Conservation (phyloP, 2,113 vertebrate genomes). For the Hemibagrus wyckioides region DNA sequence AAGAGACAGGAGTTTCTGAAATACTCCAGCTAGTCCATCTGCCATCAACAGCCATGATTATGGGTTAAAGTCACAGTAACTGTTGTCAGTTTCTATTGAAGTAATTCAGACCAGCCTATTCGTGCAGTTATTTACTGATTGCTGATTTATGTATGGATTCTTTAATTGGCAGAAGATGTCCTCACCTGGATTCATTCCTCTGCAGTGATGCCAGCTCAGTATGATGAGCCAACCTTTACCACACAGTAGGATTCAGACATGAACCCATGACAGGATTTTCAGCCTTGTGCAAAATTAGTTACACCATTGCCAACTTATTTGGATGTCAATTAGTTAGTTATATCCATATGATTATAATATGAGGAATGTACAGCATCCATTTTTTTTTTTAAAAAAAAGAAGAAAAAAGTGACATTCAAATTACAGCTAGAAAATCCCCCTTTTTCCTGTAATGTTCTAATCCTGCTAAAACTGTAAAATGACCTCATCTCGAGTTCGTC, state of each 20-base stretch:
- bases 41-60: too few species aligned
- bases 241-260: not conserved
- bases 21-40: too few species aligned
- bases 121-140: too few species aligned
- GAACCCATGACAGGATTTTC: not conserved
- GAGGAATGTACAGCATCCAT: conserved; percentile 67
- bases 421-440: conserved; percentile 75
- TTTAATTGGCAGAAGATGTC: not conserved
- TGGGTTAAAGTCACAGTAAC: too few species aligned
- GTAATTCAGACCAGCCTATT: too few species aligned
- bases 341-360: not conserved
- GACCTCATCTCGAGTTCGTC: conserved; percentile 91
- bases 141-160: not conserved
- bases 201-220: not conserved
- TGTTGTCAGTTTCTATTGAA: too few species aligned
- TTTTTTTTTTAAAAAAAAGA: too few species aligned
- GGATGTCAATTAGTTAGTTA: not conserved
- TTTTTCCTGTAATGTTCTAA: conserved; percentile 86
- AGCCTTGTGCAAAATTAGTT: not conserved
- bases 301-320: not conserved
- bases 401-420: conserved; percentile 82
- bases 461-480: conserved; percentile 87
- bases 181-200: not conserved
- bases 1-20: too few species aligned
- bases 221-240: not conserved